phyloP scores from a whole-genome alignment of 2,113 vertebrate genomes.

The Lates calcarifer region DNA sequence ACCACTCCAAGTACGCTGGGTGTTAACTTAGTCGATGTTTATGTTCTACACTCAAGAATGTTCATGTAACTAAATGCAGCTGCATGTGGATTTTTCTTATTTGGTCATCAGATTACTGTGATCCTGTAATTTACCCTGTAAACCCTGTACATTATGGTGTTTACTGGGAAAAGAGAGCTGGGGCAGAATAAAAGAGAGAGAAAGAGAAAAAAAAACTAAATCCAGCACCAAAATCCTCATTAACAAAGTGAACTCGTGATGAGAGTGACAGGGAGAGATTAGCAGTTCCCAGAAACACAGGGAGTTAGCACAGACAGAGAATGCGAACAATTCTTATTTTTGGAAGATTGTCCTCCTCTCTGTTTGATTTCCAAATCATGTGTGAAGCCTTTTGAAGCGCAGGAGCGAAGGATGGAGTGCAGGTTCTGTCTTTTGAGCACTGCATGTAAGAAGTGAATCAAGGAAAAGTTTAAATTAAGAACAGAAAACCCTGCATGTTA shows the following conservation, averaged over 20 bases:
- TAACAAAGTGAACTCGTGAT: conserved; percentile 54
- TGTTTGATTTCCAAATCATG: conserved; percentile 20
- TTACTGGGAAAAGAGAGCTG: conserved; percentile 1
- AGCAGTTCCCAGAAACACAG: conserved; percentile 53
- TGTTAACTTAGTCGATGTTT: neutral
- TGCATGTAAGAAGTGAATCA: neutral
- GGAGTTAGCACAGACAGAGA: conserved; percentile 1
- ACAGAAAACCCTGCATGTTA: neutral
- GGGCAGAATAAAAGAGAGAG: conserved; percentile 15
- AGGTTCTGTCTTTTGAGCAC: conserved; percentile 5
- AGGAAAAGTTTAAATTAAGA: neutral
- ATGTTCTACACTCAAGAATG: neutral
- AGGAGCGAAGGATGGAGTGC: neutral
- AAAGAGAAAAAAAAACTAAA: neutral
- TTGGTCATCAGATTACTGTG: conserved; percentile 6
- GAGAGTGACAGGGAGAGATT: conserved; percentile 45
- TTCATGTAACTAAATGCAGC: neutral
- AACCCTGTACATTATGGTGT: neutral
- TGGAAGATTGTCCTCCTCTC: conserved; percentile 28
- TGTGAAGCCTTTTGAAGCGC: conserved; percentile 58
- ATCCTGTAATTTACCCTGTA: neutral
- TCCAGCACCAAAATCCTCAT: conserved; percentile 40
- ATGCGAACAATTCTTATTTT: conserved; percentile 51
- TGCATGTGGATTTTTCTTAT: neutral
- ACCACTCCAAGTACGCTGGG: neutral